Conservation (phyloP, 1,140 invertebrate species). For the Drosophila rufa region DNA sequence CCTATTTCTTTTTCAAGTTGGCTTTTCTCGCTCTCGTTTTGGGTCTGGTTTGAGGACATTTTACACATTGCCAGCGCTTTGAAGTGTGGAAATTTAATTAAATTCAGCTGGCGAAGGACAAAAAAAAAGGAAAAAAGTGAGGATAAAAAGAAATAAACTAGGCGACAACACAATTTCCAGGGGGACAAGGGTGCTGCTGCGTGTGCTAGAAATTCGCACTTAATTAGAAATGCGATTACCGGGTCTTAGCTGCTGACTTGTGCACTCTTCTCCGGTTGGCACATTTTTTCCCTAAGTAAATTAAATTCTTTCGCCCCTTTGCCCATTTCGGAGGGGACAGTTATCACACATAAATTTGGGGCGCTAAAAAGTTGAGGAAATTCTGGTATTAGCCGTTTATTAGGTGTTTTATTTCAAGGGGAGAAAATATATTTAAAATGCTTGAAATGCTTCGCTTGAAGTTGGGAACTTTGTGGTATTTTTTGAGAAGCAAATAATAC, state of each 20-base stretch:
- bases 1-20: conserved; percentile 54
- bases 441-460: neutral
- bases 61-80: conserved; percentile 79
- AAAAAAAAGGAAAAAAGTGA: conserved; percentile 22
- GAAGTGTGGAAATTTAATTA: conserved; percentile 82
- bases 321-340: neutral
- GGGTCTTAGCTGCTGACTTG: conserved; percentile 69
- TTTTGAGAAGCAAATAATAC: too few relatives aligned
- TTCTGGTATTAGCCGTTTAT: neutral
- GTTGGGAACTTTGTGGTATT: too few relatives aligned
- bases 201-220: conserved; percentile 70
- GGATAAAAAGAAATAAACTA: conserved; percentile 65
- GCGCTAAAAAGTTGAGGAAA: conserved; percentile 5
- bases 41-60: conserved; percentile 60
- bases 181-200: conserved; percentile 24
- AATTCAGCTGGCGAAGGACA: conserved; percentile 69
- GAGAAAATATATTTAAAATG: neutral
- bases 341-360: conserved; percentile 46
- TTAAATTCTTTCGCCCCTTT: conserved; percentile 56
- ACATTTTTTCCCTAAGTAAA: conserved; percentile 70
- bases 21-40: conserved; percentile 53
- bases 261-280: conserved; percentile 54
- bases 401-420: neutral
- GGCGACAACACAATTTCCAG: conserved; percentile 76
- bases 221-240: conserved; percentile 82